phyloP scores from a whole-genome alignment of 2,888 invertebrate genomes.

The Xylophagus ater region DNA sequence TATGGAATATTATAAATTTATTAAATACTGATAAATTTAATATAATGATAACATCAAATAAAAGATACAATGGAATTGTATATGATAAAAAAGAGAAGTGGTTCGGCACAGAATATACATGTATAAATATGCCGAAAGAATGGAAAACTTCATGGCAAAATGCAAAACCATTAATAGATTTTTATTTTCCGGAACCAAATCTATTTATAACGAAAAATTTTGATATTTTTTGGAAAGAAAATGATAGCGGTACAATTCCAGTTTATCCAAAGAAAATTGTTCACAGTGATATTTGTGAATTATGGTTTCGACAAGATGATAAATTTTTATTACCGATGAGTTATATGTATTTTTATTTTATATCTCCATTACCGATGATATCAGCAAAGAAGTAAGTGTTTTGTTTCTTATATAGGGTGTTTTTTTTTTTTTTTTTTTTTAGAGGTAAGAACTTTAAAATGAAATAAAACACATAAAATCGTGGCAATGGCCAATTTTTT shows the following conservation, averaged over 20 bases:
- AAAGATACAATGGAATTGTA: slow-evolving; percentile 26
- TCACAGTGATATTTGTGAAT: slow-evolving; percentile 46
- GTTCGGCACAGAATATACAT: slow-evolving; percentile 71
- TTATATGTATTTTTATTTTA: slow-evolving; percentile 58
- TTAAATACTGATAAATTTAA: slow-evolving; percentile 34
- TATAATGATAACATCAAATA: slow-evolving; percentile 33
- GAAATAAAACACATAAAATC: background rate
- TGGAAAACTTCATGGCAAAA: slow-evolving; percentile 55
- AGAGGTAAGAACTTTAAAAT: background rate
- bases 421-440: background rate
- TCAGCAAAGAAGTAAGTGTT: slow-evolving; percentile 53
- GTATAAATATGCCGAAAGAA: slow-evolving; percentile 46
- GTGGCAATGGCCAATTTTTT: too few relatives aligned
- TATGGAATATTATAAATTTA: slow-evolving; percentile 25
- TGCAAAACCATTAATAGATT: slow-evolving; percentile 45
- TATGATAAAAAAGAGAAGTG: slow-evolving; percentile 65
- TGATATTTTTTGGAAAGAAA: slow-evolving; percentile 29
- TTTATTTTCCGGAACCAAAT: slow-evolving; percentile 61
- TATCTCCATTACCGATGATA: slow-evolving; percentile 53
- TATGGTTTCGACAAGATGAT: slow-evolving; percentile 77
- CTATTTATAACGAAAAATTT: slow-evolving; percentile 63
- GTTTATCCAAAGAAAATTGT: slow-evolving; percentile 49
- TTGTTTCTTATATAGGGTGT: background rate
- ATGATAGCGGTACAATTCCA: slow-evolving; percentile 27
- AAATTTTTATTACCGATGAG: slow-evolving; percentile 73